Evolutionary conservation across 2,797 vertebrate species (phyloP).

Genomic region (Uromys caudimaculatus): DNA sequence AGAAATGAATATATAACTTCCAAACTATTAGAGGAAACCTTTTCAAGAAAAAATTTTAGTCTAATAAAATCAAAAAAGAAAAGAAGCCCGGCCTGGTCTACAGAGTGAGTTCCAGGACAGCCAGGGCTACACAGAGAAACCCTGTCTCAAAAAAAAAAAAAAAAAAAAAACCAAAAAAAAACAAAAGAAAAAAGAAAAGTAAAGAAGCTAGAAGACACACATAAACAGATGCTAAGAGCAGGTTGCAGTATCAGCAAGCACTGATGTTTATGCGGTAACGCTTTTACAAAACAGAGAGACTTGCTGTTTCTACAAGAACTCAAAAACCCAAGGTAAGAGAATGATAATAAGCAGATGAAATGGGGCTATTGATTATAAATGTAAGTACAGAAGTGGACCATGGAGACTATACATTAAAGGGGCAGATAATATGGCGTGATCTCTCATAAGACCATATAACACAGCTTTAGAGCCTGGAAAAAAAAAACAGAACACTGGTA

Average conservation of each 20-base stretch:
- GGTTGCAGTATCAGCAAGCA: background rate
- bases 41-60: conserved; percentile 41
- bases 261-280: background rate
- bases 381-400: background rate
- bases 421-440: background rate
- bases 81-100: too few relatives aligned
- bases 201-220: background rate
- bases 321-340: conserved; percentile 3
- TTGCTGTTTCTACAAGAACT: conserved; percentile 32
- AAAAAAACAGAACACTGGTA: background rate
- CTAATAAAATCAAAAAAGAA: conserved; percentile 3
- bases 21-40: conserved; percentile 5
- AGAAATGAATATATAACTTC: conserved; percentile 37
- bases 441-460: background rate
- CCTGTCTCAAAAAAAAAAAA: too few relatives aligned
- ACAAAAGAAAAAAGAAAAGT: too few relatives aligned
- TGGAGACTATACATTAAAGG: background rate
- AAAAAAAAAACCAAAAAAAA: too few relatives aligned
- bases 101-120: too few relatives aligned
- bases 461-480: conserved; percentile 20
- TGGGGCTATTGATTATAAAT: background rate
- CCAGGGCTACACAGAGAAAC: too few relatives aligned
- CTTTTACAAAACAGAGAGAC: background rate
- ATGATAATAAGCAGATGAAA: background rate
- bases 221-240: background rate